Percentiles rank a stretch among this genome's conserved stretches.
Conservation (phyloP, 2,888 invertebrate species). For the Rhagonycha fulva region DNA sequence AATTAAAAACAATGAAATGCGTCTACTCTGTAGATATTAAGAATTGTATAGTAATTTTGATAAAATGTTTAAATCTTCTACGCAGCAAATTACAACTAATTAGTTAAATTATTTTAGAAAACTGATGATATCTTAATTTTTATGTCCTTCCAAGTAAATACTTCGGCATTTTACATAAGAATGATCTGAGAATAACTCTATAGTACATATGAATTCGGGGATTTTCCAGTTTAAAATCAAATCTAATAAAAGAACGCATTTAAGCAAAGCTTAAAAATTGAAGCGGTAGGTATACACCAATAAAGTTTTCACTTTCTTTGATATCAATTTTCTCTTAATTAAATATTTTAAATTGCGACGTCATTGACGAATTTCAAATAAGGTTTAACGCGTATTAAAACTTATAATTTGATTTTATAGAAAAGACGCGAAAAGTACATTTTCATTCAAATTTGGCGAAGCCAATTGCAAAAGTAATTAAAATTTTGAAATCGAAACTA, state of each 20-base stretch:
- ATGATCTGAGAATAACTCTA: not conserved
- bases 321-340: not conserved
- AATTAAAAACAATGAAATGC: not conserved
- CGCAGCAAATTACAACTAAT: not conserved
- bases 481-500: not conserved
- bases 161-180: not conserved
- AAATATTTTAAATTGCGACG: not conserved
- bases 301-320: not conserved
- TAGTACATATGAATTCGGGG: not conserved
- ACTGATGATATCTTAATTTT: not conserved
- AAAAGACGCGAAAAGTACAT: not conserved
- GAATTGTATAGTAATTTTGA: not conserved
- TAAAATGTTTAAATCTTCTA: not conserved
- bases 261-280: not conserved
- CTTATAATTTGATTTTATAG: not conserved
- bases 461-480: not conserved
- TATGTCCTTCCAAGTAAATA: not conserved
- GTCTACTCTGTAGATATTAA: not conserved
- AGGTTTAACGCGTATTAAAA: not conserved
- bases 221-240: not conserved
- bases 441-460: not conserved
- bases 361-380: not conserved
- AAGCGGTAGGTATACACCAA: not conserved
- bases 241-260: not conserved
- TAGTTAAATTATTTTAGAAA: not conserved